Conservation (phyloP, 1,140 invertebrate genomes). For the Drosophila pseudoobscura region DNA sequence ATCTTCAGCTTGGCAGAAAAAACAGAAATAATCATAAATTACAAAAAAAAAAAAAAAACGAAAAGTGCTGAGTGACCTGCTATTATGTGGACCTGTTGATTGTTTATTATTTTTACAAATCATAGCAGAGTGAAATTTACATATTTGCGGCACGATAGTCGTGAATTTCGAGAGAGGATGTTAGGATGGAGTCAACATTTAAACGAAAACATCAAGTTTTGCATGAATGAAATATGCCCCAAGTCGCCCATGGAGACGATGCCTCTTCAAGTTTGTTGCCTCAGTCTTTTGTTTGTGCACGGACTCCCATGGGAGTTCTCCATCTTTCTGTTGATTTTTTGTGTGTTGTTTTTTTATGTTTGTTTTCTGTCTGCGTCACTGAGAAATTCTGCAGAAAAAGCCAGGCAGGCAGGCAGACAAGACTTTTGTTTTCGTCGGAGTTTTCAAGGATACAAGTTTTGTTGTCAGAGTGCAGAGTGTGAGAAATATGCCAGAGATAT, state of each 20-base stretch:
- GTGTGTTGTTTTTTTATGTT: conserved; percentile 22
- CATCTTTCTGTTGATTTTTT: conserved; percentile 27
- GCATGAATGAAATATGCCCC: conserved; percentile 21
- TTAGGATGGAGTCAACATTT: conserved; percentile 16
- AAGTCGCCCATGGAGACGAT: conserved; percentile 9
- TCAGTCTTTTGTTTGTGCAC: conserved; percentile 58
- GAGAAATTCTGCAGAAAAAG: conserved; percentile 64
- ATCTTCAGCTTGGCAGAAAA: conserved; percentile 10
- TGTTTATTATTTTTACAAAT: conserved; percentile 50
- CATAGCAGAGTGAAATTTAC: conserved; percentile 65
- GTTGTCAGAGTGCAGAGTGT: conserved; percentile 30
- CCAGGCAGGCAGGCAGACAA: conserved; percentile 41
- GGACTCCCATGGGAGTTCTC: conserved; percentile 26
- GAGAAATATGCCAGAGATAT: conserved; percentile 41
- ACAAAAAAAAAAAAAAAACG: background rate
- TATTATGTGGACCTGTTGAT: conserved; percentile 37
- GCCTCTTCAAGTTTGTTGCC: conserved; percentile 31
- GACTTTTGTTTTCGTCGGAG: conserved; percentile 53
- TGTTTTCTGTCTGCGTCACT: conserved; percentile 31
- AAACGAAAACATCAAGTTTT: conserved; percentile 24
- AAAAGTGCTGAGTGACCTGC: conserved; percentile 37
- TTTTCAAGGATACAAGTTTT: conserved; percentile 67
- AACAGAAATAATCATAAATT: conserved; percentile 36
- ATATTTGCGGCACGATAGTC: conserved; percentile 66
- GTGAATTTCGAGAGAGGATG: conserved; percentile 39